These are phyloP conservation scores for Sialis fuliginosa DNA, from an alignment of 2,888 invertebrate species.

Conservation along the genomic window DNA sequence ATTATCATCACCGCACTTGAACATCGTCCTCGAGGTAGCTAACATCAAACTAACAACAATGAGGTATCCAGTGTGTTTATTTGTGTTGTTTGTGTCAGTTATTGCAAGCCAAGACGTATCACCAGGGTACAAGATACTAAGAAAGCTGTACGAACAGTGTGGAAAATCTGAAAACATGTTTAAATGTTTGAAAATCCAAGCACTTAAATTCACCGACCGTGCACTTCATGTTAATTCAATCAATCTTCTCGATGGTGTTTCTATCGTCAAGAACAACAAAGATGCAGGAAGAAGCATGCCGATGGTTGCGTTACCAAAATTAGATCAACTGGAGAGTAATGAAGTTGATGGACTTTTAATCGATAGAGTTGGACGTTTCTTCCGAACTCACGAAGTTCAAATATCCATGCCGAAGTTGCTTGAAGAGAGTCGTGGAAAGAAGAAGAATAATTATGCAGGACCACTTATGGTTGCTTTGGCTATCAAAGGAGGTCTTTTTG, in stretches of 20 bases:
- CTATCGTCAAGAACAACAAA: constrained; percentile 29
- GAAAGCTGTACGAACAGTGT: constrained; percentile 42
- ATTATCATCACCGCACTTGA: no score
- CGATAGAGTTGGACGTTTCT: constrained; percentile 34
- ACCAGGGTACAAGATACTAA: constrained; percentile 29
- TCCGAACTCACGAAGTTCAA: constrained; percentile 36
- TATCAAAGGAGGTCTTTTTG: constrained; percentile 47
- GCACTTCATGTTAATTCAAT: constrained; percentile 43
- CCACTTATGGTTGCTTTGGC: constrained; percentile 50
- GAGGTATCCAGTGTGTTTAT: neutral
- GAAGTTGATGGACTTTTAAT: constrained; percentile 40
- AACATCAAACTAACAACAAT: no score
- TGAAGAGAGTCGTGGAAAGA: constrained; percentile 38
- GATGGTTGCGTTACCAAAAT: constrained; percentile 21
- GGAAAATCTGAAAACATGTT: constrained; percentile 41
- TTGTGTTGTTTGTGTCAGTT: neutral
- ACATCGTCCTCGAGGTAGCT: no score
- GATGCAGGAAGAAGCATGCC: constrained; percentile 7
- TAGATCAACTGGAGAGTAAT: constrained; percentile 38
- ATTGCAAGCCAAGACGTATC: constrained; percentile 10
- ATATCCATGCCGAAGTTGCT: constrained; percentile 19
- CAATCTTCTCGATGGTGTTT: constrained; percentile 41
- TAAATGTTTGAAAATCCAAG: constrained; percentile 55
- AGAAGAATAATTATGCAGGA: constrained; percentile 41
- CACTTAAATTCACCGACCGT: constrained; percentile 43